Percentiles rank a stretch among this genome's conserved stretches.
Evolutionary conservation across 2,888 invertebrate genomes (phyloP).

Genomic region (Drosophila anomalata): DNA sequence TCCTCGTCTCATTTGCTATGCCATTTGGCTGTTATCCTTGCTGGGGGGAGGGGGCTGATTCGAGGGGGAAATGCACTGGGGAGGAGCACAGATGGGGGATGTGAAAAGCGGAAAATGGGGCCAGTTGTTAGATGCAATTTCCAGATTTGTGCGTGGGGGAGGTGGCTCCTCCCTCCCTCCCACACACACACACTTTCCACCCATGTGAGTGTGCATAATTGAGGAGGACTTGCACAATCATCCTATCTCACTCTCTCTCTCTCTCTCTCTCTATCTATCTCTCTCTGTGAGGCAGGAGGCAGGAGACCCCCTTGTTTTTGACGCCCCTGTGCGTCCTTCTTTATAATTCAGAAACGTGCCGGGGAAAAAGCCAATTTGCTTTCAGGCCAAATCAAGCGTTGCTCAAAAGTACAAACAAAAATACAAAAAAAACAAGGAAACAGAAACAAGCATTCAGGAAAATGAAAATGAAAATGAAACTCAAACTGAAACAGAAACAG

Average conservation of each 20-base stretch:
- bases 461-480: not conserved
- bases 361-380: conserved; percentile 40
- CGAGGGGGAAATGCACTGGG: not conserved
- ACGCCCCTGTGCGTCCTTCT: not conserved
- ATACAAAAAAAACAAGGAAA: not conserved
- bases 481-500: not conserved
- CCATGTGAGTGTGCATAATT: conserved; percentile 55
- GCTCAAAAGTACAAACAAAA: conserved; percentile 15
- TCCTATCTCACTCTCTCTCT: conserved; percentile 1
- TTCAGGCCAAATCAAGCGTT: conserved; percentile 32
- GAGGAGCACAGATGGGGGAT: not conserved
- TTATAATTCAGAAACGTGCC: conserved; percentile 43
- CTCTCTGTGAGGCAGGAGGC: not conserved
- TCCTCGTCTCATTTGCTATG: conserved; percentile 60
- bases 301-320: not conserved
- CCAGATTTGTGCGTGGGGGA: conserved; percentile 33
- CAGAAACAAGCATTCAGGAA: not conserved
- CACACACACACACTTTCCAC: not conserved
- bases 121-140: conserved; percentile 28
- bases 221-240: conserved; percentile 41
- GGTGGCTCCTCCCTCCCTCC: not conserved
- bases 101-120: conserved; percentile 1
- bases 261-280: too few species aligned
- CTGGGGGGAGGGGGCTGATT: not conserved
- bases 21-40: conserved; percentile 49